These are phyloP conservation scores for Spinibarbus caldwelli DNA, from an alignment of 2,797 vertebrate species.

Conservation along the genomic window DNA sequence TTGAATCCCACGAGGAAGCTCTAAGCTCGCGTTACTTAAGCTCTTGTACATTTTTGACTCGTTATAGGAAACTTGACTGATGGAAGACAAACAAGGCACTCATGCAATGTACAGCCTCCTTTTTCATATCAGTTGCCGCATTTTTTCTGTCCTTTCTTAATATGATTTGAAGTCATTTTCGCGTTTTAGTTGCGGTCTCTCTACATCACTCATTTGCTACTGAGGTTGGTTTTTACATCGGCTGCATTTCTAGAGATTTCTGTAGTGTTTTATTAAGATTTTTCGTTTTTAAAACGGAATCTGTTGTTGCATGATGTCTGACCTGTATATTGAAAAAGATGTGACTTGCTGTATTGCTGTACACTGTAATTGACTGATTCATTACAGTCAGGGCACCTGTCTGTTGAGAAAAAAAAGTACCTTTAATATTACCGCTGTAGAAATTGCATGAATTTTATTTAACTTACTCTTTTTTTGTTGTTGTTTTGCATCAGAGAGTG, in stretches of 20 bases:
- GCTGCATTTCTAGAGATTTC: conserved; percentile 81
- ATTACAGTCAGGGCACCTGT: conserved; percentile 90
- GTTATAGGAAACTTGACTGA: conserved; percentile 80
- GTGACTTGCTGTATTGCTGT: conserved; percentile 99
- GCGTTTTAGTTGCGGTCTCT: conserved; percentile 78
- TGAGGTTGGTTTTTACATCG: conserved; percentile 73
- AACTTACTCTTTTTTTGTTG: conserved; percentile 73
- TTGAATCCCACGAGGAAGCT: conserved; percentile 70
- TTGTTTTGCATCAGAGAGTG: conserved; percentile 67
- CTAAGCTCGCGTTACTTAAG: conserved; percentile 72
- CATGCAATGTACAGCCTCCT: conserved; percentile 87
- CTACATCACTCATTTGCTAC: conserved; percentile 76
- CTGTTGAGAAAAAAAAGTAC: conserved; percentile 80
- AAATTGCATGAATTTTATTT: conserved; percentile 90
- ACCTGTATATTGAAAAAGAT: conserved; percentile 97
- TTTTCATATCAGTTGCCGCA: conserved; percentile 78
- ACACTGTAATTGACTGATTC: conserved; percentile 98
- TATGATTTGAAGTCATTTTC: conserved; percentile 69
- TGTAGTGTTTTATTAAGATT: conserved; percentile 65
- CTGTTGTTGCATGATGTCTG: conserved; percentile 97
- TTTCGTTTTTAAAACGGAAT: conserved; percentile 86
- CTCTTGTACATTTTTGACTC: conserved; percentile 66
- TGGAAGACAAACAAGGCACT: conserved; percentile 79
- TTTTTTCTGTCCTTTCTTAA: conserved; percentile 79
- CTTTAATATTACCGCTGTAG: conserved; percentile 90